phyloP scores from a whole-genome alignment of 2,888 invertebrate species.

The Idaea dimidiata region DNA sequence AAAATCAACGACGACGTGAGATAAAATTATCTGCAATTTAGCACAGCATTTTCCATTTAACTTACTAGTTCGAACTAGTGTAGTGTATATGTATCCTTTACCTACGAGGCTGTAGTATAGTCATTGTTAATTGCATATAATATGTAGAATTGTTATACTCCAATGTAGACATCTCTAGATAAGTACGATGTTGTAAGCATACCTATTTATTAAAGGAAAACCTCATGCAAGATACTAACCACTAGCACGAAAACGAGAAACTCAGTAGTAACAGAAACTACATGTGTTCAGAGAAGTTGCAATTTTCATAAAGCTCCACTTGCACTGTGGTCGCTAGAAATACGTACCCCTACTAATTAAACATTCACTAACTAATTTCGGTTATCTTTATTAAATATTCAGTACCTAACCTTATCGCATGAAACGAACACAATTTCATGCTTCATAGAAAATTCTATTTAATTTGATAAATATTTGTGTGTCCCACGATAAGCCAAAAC shows the following conservation, averaged over 20 bases:
- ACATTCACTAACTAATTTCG: conserved; percentile 26
- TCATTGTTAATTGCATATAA: neutral
- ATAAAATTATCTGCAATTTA: no score
- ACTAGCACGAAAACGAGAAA: conserved; percentile 16
- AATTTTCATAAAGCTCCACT: conserved; percentile 26
- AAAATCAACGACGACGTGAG: no score
- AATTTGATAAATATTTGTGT: conserved; percentile 67
- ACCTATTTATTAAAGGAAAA: neutral
- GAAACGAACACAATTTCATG: conserved; percentile 59
- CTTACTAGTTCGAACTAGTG: no score
- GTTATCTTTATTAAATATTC: conserved; percentile 17
- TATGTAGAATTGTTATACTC: neutral
- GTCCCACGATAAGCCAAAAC: conserved; percentile 58
- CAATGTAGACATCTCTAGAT: neutral
- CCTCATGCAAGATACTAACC: conserved; percentile 4
- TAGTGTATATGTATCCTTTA: no score
- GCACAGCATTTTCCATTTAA: no score
- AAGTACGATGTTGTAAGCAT: neutral
- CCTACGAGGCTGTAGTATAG: neutral
- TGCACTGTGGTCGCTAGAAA: conserved; percentile 24
- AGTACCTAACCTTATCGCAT: conserved; percentile 31
- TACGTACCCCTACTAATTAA: conserved; percentile 27
- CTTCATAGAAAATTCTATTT: conserved; percentile 54
- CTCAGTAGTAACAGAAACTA: conserved; percentile 11
- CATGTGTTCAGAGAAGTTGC: conserved; percentile 21